phyloP scores from a whole-genome alignment of 2,797 vertebrate genomes.

The Sandelia bainsii region DNA sequence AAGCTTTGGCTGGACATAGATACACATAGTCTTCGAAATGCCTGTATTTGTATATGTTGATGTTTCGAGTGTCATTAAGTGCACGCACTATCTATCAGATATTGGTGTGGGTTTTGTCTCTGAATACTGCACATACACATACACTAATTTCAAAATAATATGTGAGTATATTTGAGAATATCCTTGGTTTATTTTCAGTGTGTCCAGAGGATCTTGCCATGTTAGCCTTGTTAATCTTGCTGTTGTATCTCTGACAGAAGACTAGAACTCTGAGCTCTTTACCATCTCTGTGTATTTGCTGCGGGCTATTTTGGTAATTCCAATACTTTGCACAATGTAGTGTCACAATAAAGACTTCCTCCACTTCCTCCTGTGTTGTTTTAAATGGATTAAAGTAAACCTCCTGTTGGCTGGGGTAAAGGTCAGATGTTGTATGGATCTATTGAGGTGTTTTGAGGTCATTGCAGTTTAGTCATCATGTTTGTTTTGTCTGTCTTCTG shows the following conservation, averaged over 20 bases:
- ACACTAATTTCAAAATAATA: slow-evolving; percentile 33
- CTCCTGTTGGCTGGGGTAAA: slow-evolving; percentile 45
- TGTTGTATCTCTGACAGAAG: slow-evolving; percentile 48
- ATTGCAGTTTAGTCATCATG: slow-evolving; percentile 41
- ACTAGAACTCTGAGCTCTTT: slow-evolving; percentile 28
- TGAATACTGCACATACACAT: slow-evolving; percentile 17
- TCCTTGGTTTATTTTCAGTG: slow-evolving; percentile 57
- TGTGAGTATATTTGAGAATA: slow-evolving; percentile 48
- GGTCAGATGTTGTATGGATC: slow-evolving; percentile 47
- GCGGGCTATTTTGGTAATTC: slow-evolving; percentile 52
- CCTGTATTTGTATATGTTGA: slow-evolving; percentile 33
- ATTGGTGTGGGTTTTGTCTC: slow-evolving; percentile 20
- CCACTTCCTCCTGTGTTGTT: slow-evolving; percentile 39
- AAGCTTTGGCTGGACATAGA: slow-evolving; percentile 41
- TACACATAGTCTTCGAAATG: slow-evolving; percentile 49
- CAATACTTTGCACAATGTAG: slow-evolving; percentile 46
- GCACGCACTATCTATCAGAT: slow-evolving; percentile 13
- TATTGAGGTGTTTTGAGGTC: slow-evolving; percentile 40
- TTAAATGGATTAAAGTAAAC: slow-evolving; percentile 47
- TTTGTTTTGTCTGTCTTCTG: slow-evolving; percentile 67
- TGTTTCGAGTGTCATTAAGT: slow-evolving; percentile 44
- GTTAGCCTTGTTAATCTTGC: slow-evolving; percentile 59
- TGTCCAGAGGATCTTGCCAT: slow-evolving; percentile 27
- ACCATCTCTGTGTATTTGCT: slow-evolving; percentile 46
- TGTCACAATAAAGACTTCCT: slow-evolving; percentile 52